Evolutionary conservation across 2,797 vertebrate genomes (phyloP).

Genomic region (Gymnocypris eckloni): DNA sequence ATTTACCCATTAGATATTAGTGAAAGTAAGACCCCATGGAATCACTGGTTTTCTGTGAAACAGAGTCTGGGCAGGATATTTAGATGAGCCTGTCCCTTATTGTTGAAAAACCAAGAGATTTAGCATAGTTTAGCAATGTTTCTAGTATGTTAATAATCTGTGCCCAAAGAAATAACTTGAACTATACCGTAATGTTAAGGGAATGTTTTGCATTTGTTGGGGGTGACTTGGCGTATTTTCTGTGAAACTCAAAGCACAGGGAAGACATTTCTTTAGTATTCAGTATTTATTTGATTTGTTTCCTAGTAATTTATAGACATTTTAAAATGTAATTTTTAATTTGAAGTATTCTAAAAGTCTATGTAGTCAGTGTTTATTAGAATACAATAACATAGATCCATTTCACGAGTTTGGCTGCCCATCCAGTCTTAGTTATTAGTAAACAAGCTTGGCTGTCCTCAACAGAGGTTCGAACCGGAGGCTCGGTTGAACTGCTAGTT

Average conservation of each 20-base stretch:
- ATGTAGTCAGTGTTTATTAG: too few relatives aligned
- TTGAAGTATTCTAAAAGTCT: too few relatives aligned
- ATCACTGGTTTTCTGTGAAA: not conserved
- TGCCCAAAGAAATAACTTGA: not conserved
- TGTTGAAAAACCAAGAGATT: too few relatives aligned
- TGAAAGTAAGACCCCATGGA: not conserved
- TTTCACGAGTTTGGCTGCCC: too few relatives aligned
- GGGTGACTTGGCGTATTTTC: not conserved
- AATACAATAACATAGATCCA: too few relatives aligned
- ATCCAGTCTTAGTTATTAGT: too few relatives aligned
- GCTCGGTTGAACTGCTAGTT: not conserved
- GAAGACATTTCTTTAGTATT: not conserved
- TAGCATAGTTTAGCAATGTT: not conserved
- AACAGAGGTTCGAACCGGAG: too few relatives aligned
- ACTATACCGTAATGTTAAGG: not conserved
- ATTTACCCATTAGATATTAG: not conserved
- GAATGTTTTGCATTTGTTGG: not conserved
- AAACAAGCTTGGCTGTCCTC: too few relatives aligned
- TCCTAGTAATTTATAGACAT: too few relatives aligned
- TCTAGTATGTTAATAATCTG: not conserved
- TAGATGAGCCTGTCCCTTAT: too few relatives aligned
- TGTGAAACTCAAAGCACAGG: not conserved
- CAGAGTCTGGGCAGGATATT: not conserved
- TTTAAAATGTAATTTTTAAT: too few relatives aligned
- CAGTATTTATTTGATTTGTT: too few relatives aligned